Evolutionary conservation across 1,140 invertebrate species (phyloP).

Genomic region (Dicyema japonicum): DNA sequence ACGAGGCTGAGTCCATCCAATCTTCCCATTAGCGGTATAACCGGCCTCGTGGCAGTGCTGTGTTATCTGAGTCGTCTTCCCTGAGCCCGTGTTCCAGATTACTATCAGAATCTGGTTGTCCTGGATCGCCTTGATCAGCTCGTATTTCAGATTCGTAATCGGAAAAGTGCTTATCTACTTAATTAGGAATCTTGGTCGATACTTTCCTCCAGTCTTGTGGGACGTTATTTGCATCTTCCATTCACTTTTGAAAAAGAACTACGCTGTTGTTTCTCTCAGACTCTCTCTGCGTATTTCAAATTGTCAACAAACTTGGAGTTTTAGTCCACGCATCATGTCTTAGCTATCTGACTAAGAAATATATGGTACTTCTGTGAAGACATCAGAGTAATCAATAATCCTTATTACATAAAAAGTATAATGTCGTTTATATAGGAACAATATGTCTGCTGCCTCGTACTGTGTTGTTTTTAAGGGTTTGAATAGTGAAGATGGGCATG

Average conservation of each 20-base stretch:
- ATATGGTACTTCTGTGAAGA: no score
- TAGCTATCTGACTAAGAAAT: no score
- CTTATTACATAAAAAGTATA: no score
- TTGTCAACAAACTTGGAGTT: no score
- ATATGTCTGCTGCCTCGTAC: no score
- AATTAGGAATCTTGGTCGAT: slow-evolving; percentile 59
- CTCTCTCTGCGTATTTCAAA: slow-evolving; percentile 93
- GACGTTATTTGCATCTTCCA: slow-evolving; percentile 57
- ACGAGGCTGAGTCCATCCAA: slow-evolving; percentile 81
- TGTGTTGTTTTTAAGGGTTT: no score
- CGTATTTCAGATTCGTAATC: slow-evolving; percentile 71
- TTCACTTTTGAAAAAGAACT: no score
- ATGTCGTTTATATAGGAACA: no score
- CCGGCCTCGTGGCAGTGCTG: slow-evolving; percentile 80
- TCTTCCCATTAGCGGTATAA: slow-evolving; percentile 56
- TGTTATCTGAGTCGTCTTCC: slow-evolving; percentile 95
- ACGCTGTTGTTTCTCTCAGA: slow-evolving; percentile 76
- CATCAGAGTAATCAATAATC: background rate
- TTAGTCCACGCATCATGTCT: no score
- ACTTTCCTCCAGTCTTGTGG: no score
- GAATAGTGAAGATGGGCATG: no score
- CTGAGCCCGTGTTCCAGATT: slow-evolving; percentile 86
- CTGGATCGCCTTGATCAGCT: slow-evolving; percentile 64
- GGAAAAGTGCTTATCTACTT: slow-evolving; percentile 77
- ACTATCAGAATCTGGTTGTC: slow-evolving; percentile 94